Percentiles rank a stretch among this genome's conserved stretches.
Conservation (phyloP, 2,888 invertebrate species). For the Creontiades dilutus region DNA sequence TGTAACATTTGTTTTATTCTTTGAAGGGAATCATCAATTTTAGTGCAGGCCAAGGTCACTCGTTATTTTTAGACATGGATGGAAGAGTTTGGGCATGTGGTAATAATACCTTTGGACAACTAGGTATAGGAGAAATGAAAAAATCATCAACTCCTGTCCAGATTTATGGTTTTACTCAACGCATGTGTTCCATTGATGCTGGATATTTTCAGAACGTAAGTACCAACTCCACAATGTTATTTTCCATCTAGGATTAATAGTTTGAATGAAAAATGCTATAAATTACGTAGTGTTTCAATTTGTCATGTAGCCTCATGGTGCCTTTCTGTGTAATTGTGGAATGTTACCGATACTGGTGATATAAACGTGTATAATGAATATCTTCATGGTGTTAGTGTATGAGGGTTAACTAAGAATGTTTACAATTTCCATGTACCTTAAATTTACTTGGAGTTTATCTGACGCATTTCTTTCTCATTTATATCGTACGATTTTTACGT, state of each 20-base stretch:
- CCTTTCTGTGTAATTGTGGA: too few relatives aligned
- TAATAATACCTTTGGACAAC: conserved; percentile 89
- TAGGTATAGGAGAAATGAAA: conserved; percentile 82
- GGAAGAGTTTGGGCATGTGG: conserved; percentile 86
- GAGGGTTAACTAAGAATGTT: too few relatives aligned
- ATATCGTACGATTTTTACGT: neutral
- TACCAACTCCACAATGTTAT: conserved; percentile 72
- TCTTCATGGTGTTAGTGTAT: too few relatives aligned
- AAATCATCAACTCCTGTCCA: conserved; percentile 83
- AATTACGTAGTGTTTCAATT: too few relatives aligned
- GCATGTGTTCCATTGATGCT: conserved; percentile 81
- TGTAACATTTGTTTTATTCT: conserved; percentile 14
- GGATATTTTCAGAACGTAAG: conserved; percentile 89
- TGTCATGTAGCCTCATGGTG: too few relatives aligned
- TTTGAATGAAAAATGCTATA: too few relatives aligned
- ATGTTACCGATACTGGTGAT: too few relatives aligned
- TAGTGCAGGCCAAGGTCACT: conserved; percentile 87
- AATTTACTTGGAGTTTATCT: too few relatives aligned
- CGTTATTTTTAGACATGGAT: conserved; percentile 83
- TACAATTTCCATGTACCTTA: too few relatives aligned
- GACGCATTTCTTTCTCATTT: neutral
- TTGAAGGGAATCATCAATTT: conserved; percentile 78
- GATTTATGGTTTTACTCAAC: conserved; percentile 81
- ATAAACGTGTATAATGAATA: too few relatives aligned
- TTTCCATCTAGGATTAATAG: too few relatives aligned